Evolutionary conservation across 2,888 invertebrate genomes (phyloP), one percentile per base, ranked within the genome.

Genomic region (Eilema griseolum): DNA sequence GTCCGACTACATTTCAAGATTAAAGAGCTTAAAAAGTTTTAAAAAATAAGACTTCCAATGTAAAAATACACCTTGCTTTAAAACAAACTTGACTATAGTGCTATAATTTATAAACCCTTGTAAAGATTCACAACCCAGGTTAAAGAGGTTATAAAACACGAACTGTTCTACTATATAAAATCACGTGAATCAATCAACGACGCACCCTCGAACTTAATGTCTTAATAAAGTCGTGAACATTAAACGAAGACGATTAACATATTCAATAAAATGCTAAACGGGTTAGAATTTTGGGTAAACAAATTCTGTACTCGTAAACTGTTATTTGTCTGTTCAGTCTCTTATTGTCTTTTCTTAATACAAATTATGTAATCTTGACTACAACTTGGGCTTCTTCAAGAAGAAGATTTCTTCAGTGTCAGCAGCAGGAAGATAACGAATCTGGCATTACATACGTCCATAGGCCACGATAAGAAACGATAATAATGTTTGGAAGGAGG

Each of bases 181-280:
- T 57, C 4, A 4, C 56, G 56, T 65, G 65, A 57, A 31, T 23
- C 31, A 56, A 65, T 65, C 31, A 57, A 24, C 33, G 33, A 33
- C 14, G 56, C 65, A 33, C 24, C 24, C 33, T 65, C 31, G 16
- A 16, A 56, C 56, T 65, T 33, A 65, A 57, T 52, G 33, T 65
- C 56, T 65, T 65, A 65, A 65, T 24, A 31, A 5, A 16, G 31
- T 57, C 24, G 16, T 24, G n/a, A 24, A 65, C 33, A 65, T 65
- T 57, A 65, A 56, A 56, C 28, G 33, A 52, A 65, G 31, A 46
- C 4, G 3, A 26, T 57, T 33, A 56, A 28, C 23, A 24, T 65
- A 23, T 23, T 65, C 23, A 31, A 24, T 57, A 24, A 24, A 62
- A 37, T 62, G 23, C 14, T 24, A 41, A 62, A 41, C 24, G 41